Evolutionary conservation across 1,140 invertebrate species (phyloP), one percentile per base, ranked within the genome.

Genomic region (Hermetia illucens): DNA sequence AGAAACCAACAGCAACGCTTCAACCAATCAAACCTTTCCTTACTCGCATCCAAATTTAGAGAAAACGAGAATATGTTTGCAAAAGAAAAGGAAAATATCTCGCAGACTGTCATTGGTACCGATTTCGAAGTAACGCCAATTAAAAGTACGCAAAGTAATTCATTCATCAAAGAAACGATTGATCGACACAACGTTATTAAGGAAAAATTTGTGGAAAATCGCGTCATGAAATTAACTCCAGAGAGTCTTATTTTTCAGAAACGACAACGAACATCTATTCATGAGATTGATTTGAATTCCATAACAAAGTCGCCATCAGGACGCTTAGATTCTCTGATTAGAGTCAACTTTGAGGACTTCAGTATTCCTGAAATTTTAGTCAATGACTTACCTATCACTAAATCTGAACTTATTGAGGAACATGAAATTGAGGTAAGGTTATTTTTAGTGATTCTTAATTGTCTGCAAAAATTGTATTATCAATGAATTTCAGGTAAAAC

Each of bases 231-330:
- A 52, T 30, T 58, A 58, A 32, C 48, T 58, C 0, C 19, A 58
- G 10, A 47, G 52, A 15, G 47, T 45, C 12, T 58, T 53, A 2
- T 29, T 52, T 47, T 52, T 5, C 41, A 49, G 1, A 58, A 58
- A 42, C 43, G n/a, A n/a, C n/a, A n/a, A n/a, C n/a, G n/a, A n/a
- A n/a, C n/a, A n/a, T n/a, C n/a, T n/a, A n/a, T n/a, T n/a, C n/a
- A n/a, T n/a, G n/a, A n/a, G n/a, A n/a, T n/a, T n/a, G n/a, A n/a
- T n/a, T n/a, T n/a, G n/a, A n/a, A n/a, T n/a, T n/a, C n/a, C n/a
- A n/a, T 58, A 0, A 58, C 51, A 27, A 58, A 55, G 13, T 55
- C 52, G 30, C 55, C 55, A 2, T 58, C 55, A 5, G 55, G 55
- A 3, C 46, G 55, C 3, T 38, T 58, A 15, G 55, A 58, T 39